Conservation (phyloP, 2,113 vertebrate species). For the Phyllostomus hastatus region DNA sequence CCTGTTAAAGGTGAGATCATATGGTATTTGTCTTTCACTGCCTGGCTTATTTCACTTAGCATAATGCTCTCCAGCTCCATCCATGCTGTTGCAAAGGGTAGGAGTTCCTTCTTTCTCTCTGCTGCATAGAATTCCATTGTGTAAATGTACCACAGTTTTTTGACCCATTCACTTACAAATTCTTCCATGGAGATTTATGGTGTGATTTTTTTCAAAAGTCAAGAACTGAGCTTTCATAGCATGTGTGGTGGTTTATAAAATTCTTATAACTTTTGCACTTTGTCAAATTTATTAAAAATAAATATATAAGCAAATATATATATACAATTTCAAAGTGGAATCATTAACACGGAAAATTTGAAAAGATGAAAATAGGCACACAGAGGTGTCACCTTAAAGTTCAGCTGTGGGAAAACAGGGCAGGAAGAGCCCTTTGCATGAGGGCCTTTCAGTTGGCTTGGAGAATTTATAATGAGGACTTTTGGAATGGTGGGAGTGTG, state of each 20-base stretch:
- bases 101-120: too few relatives aligned
- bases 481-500: neutral
- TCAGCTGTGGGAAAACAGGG: neutral
- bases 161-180: neutral
- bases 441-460: neutral
- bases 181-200: neutral
- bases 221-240: neutral
- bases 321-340: neutral
- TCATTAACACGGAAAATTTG: neutral
- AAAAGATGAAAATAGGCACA: neutral
- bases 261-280: neutral
- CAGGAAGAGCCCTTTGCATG: neutral
- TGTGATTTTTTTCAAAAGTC: neutral
- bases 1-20: too few relatives aligned
- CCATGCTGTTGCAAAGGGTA: too few relatives aligned
- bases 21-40: too few relatives aligned
- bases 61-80: too few relatives aligned
- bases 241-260: neutral
- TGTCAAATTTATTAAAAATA: neutral
- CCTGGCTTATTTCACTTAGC: too few relatives aligned
- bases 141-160: too few relatives aligned
- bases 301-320: neutral
- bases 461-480: neutral
- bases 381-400: neutral
- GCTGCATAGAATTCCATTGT: too few relatives aligned